These are phyloP conservation scores for Hypocryptadius cinnamomeus DNA, from an alignment of 2,113 vertebrate genomes.

Conservation along the genomic window DNA sequence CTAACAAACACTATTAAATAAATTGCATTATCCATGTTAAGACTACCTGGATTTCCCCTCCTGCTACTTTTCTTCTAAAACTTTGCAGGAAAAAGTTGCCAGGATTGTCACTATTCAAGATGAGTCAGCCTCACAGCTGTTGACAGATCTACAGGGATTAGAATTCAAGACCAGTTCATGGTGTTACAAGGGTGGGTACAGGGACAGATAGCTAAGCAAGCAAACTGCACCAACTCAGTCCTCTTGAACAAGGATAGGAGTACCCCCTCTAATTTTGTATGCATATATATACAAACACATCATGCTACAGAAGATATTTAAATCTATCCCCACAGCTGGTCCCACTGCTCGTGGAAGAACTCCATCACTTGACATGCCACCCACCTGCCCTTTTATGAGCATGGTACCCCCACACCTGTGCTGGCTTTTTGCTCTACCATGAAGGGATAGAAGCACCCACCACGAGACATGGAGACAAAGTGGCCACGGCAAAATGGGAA, in stretches of 20 bases:
- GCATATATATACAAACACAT: neutral
- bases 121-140: neutral
- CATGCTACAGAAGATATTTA: neutral
- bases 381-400: neutral
- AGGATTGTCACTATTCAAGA: neutral
- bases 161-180: neutral
- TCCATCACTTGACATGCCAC: neutral
- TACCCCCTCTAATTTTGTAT: neutral
- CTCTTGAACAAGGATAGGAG: neutral
- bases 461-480: neutral
- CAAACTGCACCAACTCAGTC: neutral
- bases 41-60: neutral
- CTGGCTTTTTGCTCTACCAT: accelerated
- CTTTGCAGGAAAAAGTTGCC: neutral
- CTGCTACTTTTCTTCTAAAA: neutral
- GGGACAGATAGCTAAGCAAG: neutral
- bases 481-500: accelerated
- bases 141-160: neutral
- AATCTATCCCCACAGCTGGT: neutral
- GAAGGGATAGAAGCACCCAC: neutral
- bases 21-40: neutral
- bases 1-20: neutral
- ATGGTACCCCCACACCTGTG: accelerated
- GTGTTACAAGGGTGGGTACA: neutral
- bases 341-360: neutral